phyloP scores from a whole-genome alignment of 92 coral and sea anemone genomes.

The Metridium senile region DNA sequence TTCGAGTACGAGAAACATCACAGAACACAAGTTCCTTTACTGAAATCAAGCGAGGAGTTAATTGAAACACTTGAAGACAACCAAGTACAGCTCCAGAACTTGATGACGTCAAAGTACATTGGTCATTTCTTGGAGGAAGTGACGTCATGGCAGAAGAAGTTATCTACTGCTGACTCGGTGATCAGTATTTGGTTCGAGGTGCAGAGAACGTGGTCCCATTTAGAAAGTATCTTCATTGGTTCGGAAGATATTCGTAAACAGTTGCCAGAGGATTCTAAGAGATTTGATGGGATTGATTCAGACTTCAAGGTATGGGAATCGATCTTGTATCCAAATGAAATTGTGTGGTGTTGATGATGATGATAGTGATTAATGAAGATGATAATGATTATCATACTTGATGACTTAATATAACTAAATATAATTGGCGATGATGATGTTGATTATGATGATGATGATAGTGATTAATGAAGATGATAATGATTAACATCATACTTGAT shows the following conservation, averaged over 20 bases:
- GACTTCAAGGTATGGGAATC: constrained; percentile 79
- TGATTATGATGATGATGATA: no score
- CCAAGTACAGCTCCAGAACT: constrained; percentile 99
- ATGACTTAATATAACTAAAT: no score
- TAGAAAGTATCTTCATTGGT: constrained; percentile 98
- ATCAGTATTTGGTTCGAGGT: constrained; percentile 99
- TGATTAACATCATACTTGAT: no score
- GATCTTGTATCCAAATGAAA: not conserved
- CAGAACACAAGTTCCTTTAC: constrained; percentile 82
- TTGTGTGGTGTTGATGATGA: not conserved
- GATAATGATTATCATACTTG: no score
- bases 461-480: no score
- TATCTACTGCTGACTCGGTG: constrained; percentile 91
- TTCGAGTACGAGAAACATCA: constrained; percentile 91
- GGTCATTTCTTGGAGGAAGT: constrained; percentile 99
- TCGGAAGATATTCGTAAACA: constrained; percentile 98
- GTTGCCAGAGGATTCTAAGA: constrained; percentile 94
- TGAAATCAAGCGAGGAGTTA: constrained; percentile 94
- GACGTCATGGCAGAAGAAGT: constrained; percentile 97
- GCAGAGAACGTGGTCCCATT: constrained; percentile 97
- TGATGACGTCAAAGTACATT: constrained; percentile 97
- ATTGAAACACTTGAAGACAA: constrained; percentile 99
- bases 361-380: no score
- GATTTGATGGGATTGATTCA: constrained; percentile 95
- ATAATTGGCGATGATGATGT: no score